These are phyloP conservation scores for Scalopus aquaticus DNA, from an alignment of 2,113 vertebrate species.

Conservation along the genomic window DNA sequence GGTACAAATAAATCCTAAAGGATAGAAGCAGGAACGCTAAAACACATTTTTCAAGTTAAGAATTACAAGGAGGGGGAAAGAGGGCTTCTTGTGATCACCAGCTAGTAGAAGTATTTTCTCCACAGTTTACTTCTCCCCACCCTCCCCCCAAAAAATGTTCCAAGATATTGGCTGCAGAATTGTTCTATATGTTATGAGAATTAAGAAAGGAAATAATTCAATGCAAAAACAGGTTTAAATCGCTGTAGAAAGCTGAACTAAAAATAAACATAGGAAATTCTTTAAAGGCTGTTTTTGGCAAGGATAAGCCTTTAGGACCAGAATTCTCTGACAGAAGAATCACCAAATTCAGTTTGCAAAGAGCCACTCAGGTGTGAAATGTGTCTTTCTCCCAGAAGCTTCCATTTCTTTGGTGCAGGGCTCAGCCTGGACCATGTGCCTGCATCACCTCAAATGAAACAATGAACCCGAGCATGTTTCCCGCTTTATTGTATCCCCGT, in stretches of 20 bases:
- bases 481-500: not conserved
- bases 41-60: constrained; percentile 4
- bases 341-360: constrained; percentile 39
- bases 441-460: not conserved
- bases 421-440: not conserved
- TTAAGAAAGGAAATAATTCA: constrained; percentile 15
- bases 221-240: not conserved
- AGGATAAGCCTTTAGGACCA: not conserved
- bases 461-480: not conserved
- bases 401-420: not conserved
- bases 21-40: constrained; percentile 7
- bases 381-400: constrained; percentile 18
- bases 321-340: not conserved
- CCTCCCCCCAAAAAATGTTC: too few species aligned
- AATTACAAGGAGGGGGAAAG: not conserved
- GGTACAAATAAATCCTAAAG: constrained; percentile 21
- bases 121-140: not conserved
- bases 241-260: not conserved
- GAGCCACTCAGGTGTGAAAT: constrained; percentile 14
- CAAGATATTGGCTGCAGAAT: not conserved
- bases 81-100: not conserved
- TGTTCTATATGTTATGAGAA: not conserved
- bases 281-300: not conserved
- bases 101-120: not conserved
- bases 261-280: not conserved